Conservation (phyloP, 92 coral and sea anemone genomes). For the Phymanthus crucifer region DNA sequence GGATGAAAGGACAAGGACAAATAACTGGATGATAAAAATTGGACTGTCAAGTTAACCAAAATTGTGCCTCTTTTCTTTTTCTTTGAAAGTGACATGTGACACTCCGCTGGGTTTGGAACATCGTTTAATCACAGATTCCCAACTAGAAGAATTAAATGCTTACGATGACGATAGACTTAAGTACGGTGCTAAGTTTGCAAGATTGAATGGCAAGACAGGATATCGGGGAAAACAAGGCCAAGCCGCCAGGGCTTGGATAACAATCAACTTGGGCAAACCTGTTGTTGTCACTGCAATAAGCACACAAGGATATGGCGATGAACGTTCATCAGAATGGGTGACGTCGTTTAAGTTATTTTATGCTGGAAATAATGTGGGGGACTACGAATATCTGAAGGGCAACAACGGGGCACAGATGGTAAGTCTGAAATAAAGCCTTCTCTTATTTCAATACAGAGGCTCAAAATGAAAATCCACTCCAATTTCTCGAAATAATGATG, state of each 20-base stretch:
- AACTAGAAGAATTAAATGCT: slow-evolving; percentile 28
- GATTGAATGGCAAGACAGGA: slow-evolving; percentile 47
- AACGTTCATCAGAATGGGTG: slow-evolving; percentile 49
- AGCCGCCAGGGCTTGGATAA: slow-evolving; percentile 15
- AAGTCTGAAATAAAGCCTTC: no score
- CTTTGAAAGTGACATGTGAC: slow-evolving; percentile 34
- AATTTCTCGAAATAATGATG: no score
- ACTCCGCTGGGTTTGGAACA: slow-evolving; percentile 55
- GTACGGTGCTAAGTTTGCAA: slow-evolving; percentile 54
- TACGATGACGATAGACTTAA: slow-evolving; percentile 33
- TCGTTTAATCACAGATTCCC: slow-evolving; percentile 37
- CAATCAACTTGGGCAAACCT: slow-evolving; percentile 20
- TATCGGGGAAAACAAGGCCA: slow-evolving; percentile 34
- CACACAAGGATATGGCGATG: slow-evolving; percentile 59
- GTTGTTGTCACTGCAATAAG: slow-evolving; percentile 51
- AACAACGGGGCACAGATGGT: slow-evolving; percentile 9
- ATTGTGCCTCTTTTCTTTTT: not conserved
- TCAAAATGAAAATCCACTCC: no score
- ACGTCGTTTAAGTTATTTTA: slow-evolving; percentile 26
- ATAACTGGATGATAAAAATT: no score
- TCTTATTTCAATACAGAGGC: no score
- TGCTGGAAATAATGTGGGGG: slow-evolving; percentile 5
- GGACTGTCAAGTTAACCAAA: no score
- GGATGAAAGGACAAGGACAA: no score
- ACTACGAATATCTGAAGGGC: slow-evolving; percentile 1